Conservation (phyloP, 2,797 vertebrate genomes). For the Sebastes trivittatus region DNA sequence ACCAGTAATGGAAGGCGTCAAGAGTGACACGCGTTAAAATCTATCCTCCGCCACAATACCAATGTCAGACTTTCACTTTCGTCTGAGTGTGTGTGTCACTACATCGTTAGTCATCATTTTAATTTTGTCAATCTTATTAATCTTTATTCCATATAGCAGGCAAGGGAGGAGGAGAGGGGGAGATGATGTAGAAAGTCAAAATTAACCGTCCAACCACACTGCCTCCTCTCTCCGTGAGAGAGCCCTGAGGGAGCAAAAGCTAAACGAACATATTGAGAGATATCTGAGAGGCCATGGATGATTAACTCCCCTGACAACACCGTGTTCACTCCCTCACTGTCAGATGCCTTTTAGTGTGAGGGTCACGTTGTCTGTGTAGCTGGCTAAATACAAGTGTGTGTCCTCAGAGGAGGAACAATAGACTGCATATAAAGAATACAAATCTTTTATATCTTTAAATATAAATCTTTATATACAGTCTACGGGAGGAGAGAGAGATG, state of each 20-base stretch:
- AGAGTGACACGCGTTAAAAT: not conserved
- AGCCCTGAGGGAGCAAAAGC: not conserved
- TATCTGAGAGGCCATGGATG: not conserved
- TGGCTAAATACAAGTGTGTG: not conserved
- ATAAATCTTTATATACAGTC: not conserved
- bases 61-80: not conserved
- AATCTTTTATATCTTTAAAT: not conserved
- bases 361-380: not conserved
- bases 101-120: not conserved
- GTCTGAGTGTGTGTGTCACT: not conserved
- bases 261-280: not conserved
- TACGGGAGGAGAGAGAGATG: not conserved
- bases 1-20: not conserved
- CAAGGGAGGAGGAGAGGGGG: not conserved
- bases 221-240: not conserved
- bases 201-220: not conserved
- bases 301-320: conserved; percentile 8
- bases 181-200: not conserved
- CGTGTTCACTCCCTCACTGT: not conserved
- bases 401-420: too few species aligned
- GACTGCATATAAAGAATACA: not conserved
- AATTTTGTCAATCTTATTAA: not conserved
- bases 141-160: not conserved
- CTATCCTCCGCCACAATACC: not conserved
- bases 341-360: not conserved